Conservation (phyloP, 2,888 invertebrate genomes). For the Drosophila kuntzei region DNA sequence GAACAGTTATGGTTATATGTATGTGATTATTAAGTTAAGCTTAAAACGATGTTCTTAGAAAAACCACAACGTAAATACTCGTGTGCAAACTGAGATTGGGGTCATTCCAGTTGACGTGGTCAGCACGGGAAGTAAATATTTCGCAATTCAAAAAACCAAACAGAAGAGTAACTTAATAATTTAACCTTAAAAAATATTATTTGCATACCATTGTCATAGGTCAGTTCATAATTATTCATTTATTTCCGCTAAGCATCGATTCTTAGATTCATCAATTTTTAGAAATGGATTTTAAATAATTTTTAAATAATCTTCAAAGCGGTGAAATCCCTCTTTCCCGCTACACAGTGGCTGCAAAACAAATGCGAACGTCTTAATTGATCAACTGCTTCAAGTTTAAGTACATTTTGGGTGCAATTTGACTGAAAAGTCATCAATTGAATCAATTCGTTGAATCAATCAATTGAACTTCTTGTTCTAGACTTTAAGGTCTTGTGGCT, state of each 20-base stretch:
- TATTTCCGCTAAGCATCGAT: not conserved
- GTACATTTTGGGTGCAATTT: slow-evolving; percentile 14
- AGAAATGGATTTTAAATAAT: not conserved
- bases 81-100: not conserved
- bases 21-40: not conserved
- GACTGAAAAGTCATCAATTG: slow-evolving; percentile 12
- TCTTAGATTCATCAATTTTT: too few relatives aligned
- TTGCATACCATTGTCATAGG: not conserved
- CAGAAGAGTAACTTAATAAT: not conserved
- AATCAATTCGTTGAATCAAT: slow-evolving; percentile 19
- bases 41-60: not conserved
- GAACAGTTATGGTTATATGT: not conserved
- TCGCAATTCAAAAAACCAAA: not conserved
- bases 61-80: not conserved
- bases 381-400: not conserved
- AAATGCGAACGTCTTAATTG: not conserved
- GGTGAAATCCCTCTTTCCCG: not conserved
- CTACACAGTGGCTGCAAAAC: not conserved
- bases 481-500: not conserved
- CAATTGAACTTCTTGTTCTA: slow-evolving; percentile 5
- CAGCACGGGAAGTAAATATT: not conserved
- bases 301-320: not conserved
- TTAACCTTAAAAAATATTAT: not conserved
- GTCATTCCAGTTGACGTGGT: not conserved
- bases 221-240: not conserved